phyloP scores from a whole-genome alignment of 2,113 vertebrate genomes.

The Eonycteris spelaea region DNA sequence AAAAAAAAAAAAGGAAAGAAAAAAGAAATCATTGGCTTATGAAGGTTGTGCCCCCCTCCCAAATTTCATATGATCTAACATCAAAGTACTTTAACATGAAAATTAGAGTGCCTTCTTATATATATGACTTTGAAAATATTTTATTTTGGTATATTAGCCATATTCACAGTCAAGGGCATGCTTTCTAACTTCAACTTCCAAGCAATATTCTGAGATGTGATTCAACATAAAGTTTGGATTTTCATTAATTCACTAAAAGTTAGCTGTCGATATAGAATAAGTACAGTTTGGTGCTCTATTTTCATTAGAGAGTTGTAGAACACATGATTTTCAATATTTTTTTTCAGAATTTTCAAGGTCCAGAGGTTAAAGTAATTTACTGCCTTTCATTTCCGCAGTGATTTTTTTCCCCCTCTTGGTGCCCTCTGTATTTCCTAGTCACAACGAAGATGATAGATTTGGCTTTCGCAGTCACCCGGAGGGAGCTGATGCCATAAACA shows the following conservation, averaged over 20 bases:
- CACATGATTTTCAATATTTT: not conserved
- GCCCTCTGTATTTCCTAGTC: accelerated
- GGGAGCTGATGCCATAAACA: not conserved
- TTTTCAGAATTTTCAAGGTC: not conserved
- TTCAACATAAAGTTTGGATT: not conserved
- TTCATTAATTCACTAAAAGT: not conserved
- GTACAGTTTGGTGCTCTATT: not conserved
- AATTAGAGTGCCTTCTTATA: not conserved
- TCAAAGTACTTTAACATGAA: not conserved
- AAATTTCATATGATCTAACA: not conserved
- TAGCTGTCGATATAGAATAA: not conserved
- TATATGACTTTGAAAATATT: not conserved
- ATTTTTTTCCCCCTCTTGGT: not conserved
- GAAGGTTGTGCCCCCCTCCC: not conserved
- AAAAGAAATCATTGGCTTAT: not conserved
- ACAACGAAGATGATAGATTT: not conserved
- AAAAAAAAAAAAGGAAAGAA: not conserved
- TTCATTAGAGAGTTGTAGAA: not conserved
- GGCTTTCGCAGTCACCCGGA: not conserved
- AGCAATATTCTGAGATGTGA: not conserved
- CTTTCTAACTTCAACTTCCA: not conserved
- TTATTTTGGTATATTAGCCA: not conserved
- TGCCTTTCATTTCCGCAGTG: not conserved
- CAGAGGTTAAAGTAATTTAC: not conserved
- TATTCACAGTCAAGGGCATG: not conserved